These are phyloP conservation scores for Ranitomeya imitator DNA, from an alignment of 2,113 vertebrate genomes.

Conservation along the genomic window DNA sequence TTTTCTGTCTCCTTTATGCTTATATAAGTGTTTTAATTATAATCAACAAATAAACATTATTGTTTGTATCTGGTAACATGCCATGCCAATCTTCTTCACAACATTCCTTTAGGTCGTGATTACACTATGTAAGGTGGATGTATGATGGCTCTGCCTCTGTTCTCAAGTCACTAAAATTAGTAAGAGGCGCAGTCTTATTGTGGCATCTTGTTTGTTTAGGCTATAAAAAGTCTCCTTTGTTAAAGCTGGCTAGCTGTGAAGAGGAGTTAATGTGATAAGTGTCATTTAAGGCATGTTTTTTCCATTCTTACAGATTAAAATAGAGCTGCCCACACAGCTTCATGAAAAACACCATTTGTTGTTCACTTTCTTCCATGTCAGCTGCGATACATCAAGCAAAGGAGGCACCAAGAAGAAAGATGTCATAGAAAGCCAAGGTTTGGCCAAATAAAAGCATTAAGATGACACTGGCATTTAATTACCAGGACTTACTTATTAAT, in stretches of 20 bases:
- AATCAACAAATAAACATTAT: background rate
- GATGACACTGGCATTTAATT: background rate
- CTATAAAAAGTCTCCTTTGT: constrained; percentile 14
- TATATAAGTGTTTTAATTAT: too few species aligned
- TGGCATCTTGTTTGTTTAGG: background rate
- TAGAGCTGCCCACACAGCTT: constrained; percentile 93
- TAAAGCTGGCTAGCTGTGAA: background rate
- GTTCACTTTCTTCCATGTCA: constrained; percentile 95
- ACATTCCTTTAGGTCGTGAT: background rate
- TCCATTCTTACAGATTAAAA: constrained; percentile 83
- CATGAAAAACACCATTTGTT: constrained; percentile 94
- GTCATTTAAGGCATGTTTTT: constrained; percentile 24
- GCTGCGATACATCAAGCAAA: constrained; percentile 96
- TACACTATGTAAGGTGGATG: background rate
- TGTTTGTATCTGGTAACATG: background rate
- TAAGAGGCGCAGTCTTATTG: background rate
- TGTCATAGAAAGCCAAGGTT: constrained; percentile 89
- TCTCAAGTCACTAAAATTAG: constrained; percentile 15
- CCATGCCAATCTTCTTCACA: background rate
- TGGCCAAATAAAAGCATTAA: constrained; percentile 8
- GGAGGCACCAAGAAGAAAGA: constrained; percentile 96
- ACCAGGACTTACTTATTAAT: background rate
- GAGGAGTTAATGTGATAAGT: background rate
- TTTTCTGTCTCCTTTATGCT: background rate
- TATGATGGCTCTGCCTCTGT: background rate